These are phyloP conservation scores for Falco peregrinus DNA, from an alignment of 2,797 vertebrate genomes.

Conservation along the genomic window DNA sequence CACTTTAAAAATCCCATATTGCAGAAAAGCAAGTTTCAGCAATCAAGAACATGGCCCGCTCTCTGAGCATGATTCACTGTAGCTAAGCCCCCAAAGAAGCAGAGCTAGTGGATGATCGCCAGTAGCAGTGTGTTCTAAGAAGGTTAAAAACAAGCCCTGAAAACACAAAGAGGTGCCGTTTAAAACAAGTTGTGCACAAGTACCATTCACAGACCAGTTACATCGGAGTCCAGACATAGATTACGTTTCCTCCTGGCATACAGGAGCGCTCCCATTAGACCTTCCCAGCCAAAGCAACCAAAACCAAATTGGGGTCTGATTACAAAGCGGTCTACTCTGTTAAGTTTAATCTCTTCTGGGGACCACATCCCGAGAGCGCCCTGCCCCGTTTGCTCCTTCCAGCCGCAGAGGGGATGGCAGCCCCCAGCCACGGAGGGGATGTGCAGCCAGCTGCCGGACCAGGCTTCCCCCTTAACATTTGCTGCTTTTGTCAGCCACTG, in stretches of 20 bases:
- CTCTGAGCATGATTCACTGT: neutral
- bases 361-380: neutral
- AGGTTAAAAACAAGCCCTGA: neutral
- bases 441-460: rapidly evolving
- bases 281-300: neutral
- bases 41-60: neutral
- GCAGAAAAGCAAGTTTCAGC: neutral
- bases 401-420: no score
- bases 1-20: neutral
- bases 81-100: neutral
- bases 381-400: neutral
- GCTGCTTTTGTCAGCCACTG: neutral
- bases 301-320: neutral
- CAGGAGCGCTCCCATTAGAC: neutral
- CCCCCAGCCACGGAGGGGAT: neutral
- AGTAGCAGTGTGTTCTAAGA: neutral
- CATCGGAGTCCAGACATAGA: neutral
- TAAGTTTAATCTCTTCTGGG: neutral
- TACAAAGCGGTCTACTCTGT: neutral
- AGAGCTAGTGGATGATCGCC: neutral
- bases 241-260: neutral
- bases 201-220: neutral
- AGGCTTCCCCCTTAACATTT: rapidly evolving
- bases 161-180: neutral
- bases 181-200: neutral